Evolutionary conservation across 2,113 vertebrate genomes (phyloP).

Genomic region (Chelonoidis abingdonii): DNA sequence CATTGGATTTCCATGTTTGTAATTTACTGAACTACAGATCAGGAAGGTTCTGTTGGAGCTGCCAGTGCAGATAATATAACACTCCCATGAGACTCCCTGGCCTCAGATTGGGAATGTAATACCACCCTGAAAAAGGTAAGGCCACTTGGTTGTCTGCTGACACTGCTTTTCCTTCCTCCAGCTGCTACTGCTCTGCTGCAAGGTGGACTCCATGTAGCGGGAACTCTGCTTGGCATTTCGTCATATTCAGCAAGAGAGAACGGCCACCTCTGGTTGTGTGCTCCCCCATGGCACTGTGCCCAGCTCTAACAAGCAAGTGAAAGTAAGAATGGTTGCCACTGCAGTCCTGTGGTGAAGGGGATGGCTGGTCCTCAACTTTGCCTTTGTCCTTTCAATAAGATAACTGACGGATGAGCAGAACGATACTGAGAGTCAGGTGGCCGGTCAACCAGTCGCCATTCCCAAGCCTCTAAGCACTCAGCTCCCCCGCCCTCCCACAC

Average conservation of each 20-base stretch:
- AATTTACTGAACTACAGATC: not conserved
- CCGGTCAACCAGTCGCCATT: not conserved
- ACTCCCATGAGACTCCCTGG: not conserved
- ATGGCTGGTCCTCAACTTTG: not conserved
- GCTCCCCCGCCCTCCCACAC: not conserved
- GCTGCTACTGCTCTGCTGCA: not conserved
- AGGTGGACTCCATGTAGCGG: no score
- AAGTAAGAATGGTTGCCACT: not conserved
- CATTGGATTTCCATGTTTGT: rapidly evolving
- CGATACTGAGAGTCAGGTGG: not conserved
- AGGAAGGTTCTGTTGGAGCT: not conserved
- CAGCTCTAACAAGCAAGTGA: not conserved
- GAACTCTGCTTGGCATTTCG: not conserved
- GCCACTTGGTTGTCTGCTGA: not conserved
- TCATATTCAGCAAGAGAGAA: not conserved
- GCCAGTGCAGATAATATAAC: not conserved
- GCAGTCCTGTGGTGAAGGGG: no score
- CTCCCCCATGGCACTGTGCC: not conserved
- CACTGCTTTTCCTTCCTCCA: not conserved
- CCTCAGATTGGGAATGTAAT: not conserved
- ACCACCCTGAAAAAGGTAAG: no score
- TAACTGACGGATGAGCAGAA: not conserved
- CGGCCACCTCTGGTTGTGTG: not conserved
- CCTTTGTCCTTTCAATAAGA: not conserved
- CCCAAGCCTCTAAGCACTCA: not conserved